Conservation (phyloP, 64 coral and sea anemone species). For the Orbicella faveolata region DNA sequence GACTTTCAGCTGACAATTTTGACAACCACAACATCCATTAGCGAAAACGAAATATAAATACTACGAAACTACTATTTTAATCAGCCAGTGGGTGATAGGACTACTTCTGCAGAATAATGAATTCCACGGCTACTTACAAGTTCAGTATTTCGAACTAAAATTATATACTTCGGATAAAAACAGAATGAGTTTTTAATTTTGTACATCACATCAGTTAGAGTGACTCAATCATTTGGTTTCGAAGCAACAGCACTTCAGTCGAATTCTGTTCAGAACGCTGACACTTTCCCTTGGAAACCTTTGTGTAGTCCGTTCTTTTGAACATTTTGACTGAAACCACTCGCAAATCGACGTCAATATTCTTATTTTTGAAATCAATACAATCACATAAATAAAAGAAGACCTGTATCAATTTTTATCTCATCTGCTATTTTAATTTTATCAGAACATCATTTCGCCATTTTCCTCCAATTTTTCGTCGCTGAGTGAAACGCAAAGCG, state of each 20-base stretch:
- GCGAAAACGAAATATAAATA: conserved; percentile 14
- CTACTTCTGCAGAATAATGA: conserved; percentile 4
- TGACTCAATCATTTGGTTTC: not conserved
- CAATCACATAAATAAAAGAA: conserved; percentile 46
- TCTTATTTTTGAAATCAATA: conserved; percentile 48
- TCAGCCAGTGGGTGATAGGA: not conserved
- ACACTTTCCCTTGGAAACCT: conserved; percentile 31
- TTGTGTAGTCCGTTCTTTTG: not conserved
- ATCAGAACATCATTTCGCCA: conserved; percentile 26
- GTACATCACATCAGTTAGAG: not conserved
- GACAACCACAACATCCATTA: conserved; percentile 19
- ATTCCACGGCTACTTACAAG: conserved; percentile 31
- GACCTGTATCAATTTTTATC: conserved; percentile 45
- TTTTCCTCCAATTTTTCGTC: not conserved
- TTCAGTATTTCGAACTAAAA: conserved; percentile 9
- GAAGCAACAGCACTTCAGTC: not conserved
- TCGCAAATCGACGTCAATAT: conserved; percentile 45
- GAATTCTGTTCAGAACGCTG: conserved; percentile 1
- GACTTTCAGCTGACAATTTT: conserved; percentile 6
- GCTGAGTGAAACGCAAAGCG: not conserved
- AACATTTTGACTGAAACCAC: conserved; percentile 22
- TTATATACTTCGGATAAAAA: not conserved
- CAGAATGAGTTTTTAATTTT: conserved; percentile 6
- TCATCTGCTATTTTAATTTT: conserved; percentile 55
- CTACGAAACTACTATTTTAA: not conserved